Base-by-base conservation (phyloP, 1,140 invertebrate genomes). In the Galendromus occidentalis region DNA sequence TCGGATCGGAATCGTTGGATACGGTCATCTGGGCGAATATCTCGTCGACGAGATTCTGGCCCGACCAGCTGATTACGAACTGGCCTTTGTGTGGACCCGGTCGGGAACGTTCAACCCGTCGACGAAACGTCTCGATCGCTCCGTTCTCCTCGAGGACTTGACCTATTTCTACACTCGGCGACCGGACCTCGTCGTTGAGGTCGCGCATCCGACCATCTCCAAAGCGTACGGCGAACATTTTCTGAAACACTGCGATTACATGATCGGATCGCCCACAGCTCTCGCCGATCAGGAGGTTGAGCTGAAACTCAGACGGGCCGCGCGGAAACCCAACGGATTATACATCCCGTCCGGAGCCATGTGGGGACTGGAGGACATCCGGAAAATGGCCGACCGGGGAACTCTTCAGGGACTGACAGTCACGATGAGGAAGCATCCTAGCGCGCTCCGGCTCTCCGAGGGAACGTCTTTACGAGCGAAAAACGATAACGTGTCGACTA, bases 331-430 rank as follows among this genome's bases (percentile, higher is more conserved):
- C 42, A 76, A 80, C 71, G 74, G 77, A 59, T 66, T 83, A 0
- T 80, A 81, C 69, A 69, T 83, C 51, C 82, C 82, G 2, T 75
- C 74, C 68, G 82, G 82, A 41, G 82, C 82, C 17, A 76, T 83
- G 63, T 84, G 82, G 82, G 82, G 82, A 33, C 79, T 75, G 6
- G 77, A 81, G 68, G 82, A 84, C 70, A 80, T 83, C n/a, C 68
- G 72, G 71, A 78, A 80, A 71, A 82, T 83, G 82, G 80, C 82
- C 18, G 78, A 81, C 67, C 68, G 75, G 44, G 78, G 77, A 45
- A 78, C 75, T n/a, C 72, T 84, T 59, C 75, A 79, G 71, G 80
- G 79, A 71, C 69, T 83, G 12, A 78, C 74, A 70, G 75, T 83
- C 4, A 82, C 79, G 18, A 83, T 84, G 81, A 78, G 71, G 47